A percentile compares a stretch with the other conserved stretches of the same genome.
Evolutionary conservation across 2,888 invertebrate genomes (phyloP).

Genomic region (Melieria omissa): DNA sequence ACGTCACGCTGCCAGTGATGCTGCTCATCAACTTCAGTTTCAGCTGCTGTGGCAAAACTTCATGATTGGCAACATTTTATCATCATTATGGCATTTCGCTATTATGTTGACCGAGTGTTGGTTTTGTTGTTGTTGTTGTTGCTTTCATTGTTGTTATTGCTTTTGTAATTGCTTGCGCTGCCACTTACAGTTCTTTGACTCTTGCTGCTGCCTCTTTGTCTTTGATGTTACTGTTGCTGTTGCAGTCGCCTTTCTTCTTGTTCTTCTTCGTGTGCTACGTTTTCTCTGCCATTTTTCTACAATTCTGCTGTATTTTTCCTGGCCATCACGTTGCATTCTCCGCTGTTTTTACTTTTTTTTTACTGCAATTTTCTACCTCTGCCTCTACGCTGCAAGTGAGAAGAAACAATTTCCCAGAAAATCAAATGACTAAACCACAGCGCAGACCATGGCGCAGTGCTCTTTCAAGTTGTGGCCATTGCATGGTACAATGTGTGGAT

Average conservation of each 20-base stretch:
- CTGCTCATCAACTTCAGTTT: neutral
- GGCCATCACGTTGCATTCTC: neutral
- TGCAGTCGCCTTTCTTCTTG: neutral
- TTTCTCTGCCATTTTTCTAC: neutral
- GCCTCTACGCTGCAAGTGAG: neutral
- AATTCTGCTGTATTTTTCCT: neutral
- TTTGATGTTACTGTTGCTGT: neutral
- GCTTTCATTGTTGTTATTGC: neutral
- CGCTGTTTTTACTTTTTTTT: neutral
- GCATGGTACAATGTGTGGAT: no score
- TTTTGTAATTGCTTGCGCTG: neutral
- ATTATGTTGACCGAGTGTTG: no score
- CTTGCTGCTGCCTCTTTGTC: neutral
- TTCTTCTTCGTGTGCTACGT: neutral
- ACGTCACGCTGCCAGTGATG: neutral
- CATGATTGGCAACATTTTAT: neutral
- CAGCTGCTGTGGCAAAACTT: neutral
- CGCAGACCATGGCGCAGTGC: no score
- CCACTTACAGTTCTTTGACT: neutral
- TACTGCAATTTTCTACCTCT: neutral
- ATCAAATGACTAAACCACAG: neutral
- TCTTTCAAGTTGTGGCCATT: no score
- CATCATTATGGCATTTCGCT: neutral
- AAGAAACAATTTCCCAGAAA: neutral
- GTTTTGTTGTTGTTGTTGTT: neutral